Base-by-base conservation (phyloP, 2,113 vertebrate genomes). In the Oenanthe melanoleuca region DNA sequence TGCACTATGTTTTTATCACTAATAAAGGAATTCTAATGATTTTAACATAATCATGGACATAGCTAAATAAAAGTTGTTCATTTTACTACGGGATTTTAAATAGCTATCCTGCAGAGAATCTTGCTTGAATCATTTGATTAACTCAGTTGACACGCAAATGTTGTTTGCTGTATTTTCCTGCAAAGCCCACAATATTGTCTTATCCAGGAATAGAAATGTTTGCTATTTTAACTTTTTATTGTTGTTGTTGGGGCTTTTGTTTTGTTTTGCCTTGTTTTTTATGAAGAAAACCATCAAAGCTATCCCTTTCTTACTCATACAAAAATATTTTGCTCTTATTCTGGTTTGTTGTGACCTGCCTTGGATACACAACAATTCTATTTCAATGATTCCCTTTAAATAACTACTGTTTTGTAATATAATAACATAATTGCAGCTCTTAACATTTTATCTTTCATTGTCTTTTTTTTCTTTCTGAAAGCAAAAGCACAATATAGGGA, bases 391-490 rank as follows among this genome's bases (percentile, higher is more conserved):
- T 14, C 0, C 12, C 26, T 75, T 5, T n/a, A 61, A 95, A 37
- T 23, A 87, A 56, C 22, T 52, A 65, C 18, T 78, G 28, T 80
- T 94, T 94, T 81, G 85, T 74, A 94, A 97, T 97, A 91, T 95
- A 97, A 96, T 93, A 82, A 66, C 85, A 88, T 94, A 97, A 96
- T 96, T 96, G 12, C 63, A 70, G 65, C 56, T 93, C 72, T 97
- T 70, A 82, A 64, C 18, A 63, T 94, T 97, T 96, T 90, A 16
- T 94, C 28, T 95, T 97, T 88, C 91, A 84, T 87, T 80, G 38
- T 63, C 70, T 92, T 64, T 47, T n/a, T 59, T 55, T 38, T 49
- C 38, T 8, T 17, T 31, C 53, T 95, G n/a, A 94, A 96, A 97
- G 56, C 53, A 88, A 97, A 96, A 96, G n/a, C 49, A 95, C 31